Evolutionary conservation across 1,140 invertebrate genomes (phyloP).

Genomic region (Thereuonema tuberculata): DNA sequence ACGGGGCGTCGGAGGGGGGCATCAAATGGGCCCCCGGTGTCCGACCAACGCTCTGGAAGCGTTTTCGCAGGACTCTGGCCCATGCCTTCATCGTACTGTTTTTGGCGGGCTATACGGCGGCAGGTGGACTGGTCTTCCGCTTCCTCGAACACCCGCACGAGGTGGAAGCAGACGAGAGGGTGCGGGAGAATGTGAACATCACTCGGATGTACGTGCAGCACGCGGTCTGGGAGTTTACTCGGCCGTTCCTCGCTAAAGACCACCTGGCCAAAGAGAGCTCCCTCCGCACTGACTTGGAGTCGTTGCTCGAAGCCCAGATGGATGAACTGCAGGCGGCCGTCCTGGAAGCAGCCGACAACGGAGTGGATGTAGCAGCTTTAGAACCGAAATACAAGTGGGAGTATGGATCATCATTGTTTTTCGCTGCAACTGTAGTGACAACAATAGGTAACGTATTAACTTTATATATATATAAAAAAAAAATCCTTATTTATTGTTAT

Average conservation of each 20-base stretch:
- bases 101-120: neutral
- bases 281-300: neutral
- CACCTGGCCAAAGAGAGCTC: too few species aligned
- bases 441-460: conserved; percentile 43
- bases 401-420: conserved; percentile 38
- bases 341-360: neutral
- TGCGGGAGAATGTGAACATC: neutral
- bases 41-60: too few species aligned
- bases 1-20: too few species aligned
- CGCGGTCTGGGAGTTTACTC: neutral
- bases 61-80: neutral
- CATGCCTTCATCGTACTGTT: neutral
- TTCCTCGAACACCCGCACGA: neutral
- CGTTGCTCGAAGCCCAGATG: too few species aligned
- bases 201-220: neutral
- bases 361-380: neutral
- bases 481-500: too few species aligned
- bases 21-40: too few species aligned
- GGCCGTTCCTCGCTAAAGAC: neutral
- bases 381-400: conserved; percentile 27
- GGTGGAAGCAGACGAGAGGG: neutral
- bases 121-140: neutral
- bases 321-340: neutral
- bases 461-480: too few species aligned
- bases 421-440: conserved; percentile 40